A percentile compares a stretch with the other conserved stretches of the same genome.
Conservation (phyloP, 2,113 vertebrate species). For the Pholis gunnellus region DNA sequence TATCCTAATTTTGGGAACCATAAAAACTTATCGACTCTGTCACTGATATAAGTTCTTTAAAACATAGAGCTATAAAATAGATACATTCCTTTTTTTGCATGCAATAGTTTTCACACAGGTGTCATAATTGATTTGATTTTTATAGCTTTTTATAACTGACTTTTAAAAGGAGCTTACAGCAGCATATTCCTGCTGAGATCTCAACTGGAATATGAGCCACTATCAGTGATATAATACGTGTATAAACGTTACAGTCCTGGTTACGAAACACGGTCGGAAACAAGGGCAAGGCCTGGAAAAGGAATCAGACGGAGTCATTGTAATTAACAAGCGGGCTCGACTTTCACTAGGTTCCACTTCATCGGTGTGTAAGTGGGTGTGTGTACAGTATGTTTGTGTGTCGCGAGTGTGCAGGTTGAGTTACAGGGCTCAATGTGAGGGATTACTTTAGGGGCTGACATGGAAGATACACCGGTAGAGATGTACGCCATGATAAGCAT, state of each 20-base stretch:
- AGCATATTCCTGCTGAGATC: neutral
- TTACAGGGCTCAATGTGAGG: conserved; percentile 30
- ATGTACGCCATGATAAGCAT: neutral
- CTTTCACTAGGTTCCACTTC: conserved; percentile 35
- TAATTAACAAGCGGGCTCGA: conserved; percentile 30
- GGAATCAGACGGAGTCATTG: conserved; percentile 16
- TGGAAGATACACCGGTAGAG: neutral
- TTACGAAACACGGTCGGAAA: conserved; percentile 39
- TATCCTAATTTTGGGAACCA: neutral
- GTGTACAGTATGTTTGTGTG: neutral
- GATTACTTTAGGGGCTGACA: conserved; percentile 3
- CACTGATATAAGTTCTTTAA: neutral
- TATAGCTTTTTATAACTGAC: neutral
- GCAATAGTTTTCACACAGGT: neutral
- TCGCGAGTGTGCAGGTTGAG: conserved; percentile 21
- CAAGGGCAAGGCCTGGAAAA: conserved; percentile 21
- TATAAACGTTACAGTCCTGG: conserved; percentile 28
- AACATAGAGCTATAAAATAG: neutral
- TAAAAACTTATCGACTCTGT: neutral
- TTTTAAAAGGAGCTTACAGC: conserved; percentile 8
- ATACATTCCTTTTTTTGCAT: neutral
- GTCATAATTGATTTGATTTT: neutral
- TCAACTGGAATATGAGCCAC: neutral
- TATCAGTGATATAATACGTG: neutral
- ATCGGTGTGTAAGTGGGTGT: conserved; percentile 3